Percentiles rank a stretch among this genome's conserved stretches.
phyloP scores from a whole-genome alignment of 2,797 vertebrate genomes.

The Pygocentrus nattereri region DNA sequence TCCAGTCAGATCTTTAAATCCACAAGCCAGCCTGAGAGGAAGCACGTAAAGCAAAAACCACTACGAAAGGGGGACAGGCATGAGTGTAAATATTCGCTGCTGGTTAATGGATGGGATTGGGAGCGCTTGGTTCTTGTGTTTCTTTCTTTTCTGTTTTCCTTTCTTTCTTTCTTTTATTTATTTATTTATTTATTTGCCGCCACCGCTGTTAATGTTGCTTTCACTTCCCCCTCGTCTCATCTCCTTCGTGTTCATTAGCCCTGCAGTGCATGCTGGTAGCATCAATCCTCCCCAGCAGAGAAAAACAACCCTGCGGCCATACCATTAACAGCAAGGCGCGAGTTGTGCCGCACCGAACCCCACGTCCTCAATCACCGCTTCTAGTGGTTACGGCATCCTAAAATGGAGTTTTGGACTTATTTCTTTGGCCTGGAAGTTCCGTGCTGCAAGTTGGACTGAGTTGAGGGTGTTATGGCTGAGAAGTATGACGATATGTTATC shows the following conservation, averaged over 20 bases:
- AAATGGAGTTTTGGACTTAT: slow-evolving; percentile 29
- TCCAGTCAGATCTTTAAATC: neutral
- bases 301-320: slow-evolving; percentile 59
- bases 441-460: neutral
- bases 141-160: slow-evolving; percentile 35
- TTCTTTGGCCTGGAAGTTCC: slow-evolving; percentile 14
- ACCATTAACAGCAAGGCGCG: slow-evolving; percentile 56
- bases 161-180: no score
- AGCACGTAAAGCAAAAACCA: neutral
- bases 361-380: slow-evolving; percentile 49
- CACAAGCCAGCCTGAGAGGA: neutral
- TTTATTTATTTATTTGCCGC: no score
- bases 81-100: slow-evolving; percentile 39
- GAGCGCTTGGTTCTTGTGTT: slow-evolving; percentile 54
- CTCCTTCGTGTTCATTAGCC: slow-evolving; percentile 64
- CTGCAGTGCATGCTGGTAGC: slow-evolving; percentile 58
- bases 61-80: slow-evolving; percentile 7
- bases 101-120: slow-evolving; percentile 52
- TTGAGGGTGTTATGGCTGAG: neutral
- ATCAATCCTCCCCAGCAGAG: slow-evolving; percentile 59
- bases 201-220: slow-evolving; percentile 56
- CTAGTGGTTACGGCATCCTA: slow-evolving; percentile 22
- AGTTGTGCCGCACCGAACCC: slow-evolving; percentile 48
- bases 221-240: slow-evolving; percentile 48
- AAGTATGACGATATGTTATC: neutral